Evolutionary conservation across 1,140 invertebrate genomes (phyloP).

Genomic region (Drosophila malerkotliana): DNA sequence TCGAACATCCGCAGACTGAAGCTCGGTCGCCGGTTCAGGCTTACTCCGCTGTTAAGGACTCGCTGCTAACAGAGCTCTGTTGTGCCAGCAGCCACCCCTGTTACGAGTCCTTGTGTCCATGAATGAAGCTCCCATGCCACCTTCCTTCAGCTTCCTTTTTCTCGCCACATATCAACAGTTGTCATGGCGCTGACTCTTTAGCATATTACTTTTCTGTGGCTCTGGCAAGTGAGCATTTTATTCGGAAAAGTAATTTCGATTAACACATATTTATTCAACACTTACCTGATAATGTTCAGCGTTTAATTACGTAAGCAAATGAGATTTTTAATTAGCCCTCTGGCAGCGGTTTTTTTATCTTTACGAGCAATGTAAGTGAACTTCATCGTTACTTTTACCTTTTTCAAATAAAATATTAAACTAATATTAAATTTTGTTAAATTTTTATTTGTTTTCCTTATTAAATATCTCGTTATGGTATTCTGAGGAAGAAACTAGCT

Average conservation of each 20-base stretch:
- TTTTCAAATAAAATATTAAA: too few relatives aligned
- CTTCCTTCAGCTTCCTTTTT: background rate
- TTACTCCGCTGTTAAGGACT: conserved; percentile 56
- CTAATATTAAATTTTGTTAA: too few relatives aligned
- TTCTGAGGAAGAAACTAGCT: too few relatives aligned
- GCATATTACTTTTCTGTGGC: background rate
- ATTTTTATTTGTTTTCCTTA: too few relatives aligned
- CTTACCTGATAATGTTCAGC: conserved; percentile 17
- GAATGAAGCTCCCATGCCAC: conserved; percentile 57
- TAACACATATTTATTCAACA: conserved; percentile 9
- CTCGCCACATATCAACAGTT: conserved; percentile 62
- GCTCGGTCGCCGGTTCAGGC: conserved; percentile 38
- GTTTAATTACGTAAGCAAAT: background rate
- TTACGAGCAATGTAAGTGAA: background rate
- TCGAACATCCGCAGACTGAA: conserved; percentile 37
- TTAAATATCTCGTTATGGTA: too few relatives aligned
- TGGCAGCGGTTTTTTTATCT: background rate
- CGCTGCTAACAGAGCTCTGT: conserved; percentile 53
- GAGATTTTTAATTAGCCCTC: conserved; percentile 8
- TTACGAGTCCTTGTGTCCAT: conserved; percentile 42
- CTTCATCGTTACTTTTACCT: conserved; percentile 8
- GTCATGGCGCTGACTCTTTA: conserved; percentile 47
- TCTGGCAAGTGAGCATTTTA: background rate
- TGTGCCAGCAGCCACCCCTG: conserved; percentile 17
- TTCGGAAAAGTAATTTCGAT: background rate